Conservation (phyloP, 2,888 invertebrate genomes). For the Chymomyza amoena region DNA sequence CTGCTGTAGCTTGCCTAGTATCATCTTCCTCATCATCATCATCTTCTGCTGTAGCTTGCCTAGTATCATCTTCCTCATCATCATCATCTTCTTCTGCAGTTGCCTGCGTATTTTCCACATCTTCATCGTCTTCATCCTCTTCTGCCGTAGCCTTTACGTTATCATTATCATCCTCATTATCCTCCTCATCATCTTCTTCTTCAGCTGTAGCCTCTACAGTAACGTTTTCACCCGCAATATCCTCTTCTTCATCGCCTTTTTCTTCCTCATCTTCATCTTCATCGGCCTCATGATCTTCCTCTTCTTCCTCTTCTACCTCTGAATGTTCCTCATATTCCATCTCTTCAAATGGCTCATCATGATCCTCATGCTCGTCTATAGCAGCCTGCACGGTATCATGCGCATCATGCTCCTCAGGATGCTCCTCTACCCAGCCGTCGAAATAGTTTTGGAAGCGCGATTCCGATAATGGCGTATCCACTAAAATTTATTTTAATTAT, state of each 20-base stretch:
- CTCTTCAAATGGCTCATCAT: conserved; percentile 69
- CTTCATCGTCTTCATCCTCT: conserved; percentile 77
- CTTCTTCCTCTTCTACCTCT: conserved; percentile 49
- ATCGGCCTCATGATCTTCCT: conserved; percentile 67
- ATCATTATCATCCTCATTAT: conserved; percentile 50
- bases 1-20: conserved; percentile 62
- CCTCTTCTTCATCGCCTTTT: conserved; percentile 70
- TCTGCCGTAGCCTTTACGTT: conserved; percentile 52
- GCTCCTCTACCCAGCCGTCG: conserved; percentile 86
- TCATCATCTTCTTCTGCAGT: conserved; percentile 45
- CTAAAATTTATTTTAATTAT: conserved; percentile 73
- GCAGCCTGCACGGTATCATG: conserved; percentile 71
- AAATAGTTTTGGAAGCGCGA: conserved; percentile 87
- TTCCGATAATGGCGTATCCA: conserved; percentile 82
- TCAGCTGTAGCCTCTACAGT: conserved; percentile 54
- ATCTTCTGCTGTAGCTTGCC: conserved; percentile 74
- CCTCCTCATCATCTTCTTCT: conserved; percentile 77
- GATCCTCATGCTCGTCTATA: conserved; percentile 55
- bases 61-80: conserved; percentile 48
- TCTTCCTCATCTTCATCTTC: conserved; percentile 63
- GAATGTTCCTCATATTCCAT: conserved; percentile 67
- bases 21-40: conserved; percentile 77
- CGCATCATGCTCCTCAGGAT: conserved; percentile 73
- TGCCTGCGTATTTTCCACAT: conserved; percentile 75
- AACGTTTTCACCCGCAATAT: conserved; percentile 62